A percentile compares a stretch with the other conserved stretches of the same genome.
phyloP scores from a whole-genome alignment of 2,113 vertebrate genomes.

The Seriola quinqueradiata region DNA sequence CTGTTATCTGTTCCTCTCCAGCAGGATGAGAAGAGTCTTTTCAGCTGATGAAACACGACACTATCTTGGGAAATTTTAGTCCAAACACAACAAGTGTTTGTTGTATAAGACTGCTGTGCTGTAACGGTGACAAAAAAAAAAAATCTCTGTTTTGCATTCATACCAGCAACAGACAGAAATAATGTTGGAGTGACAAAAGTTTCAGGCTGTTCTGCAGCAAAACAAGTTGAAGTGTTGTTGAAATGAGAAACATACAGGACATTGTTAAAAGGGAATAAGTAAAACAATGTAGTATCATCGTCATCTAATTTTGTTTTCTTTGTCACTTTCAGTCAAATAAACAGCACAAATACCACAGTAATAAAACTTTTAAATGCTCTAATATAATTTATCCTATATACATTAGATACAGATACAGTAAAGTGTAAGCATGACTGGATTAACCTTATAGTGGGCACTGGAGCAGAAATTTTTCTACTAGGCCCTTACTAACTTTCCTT shows the following conservation, averaged over 20 bases:
- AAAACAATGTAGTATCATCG: too few species aligned
- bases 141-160: not conserved
- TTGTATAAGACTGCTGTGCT: not conserved
- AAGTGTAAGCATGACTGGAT: not conserved
- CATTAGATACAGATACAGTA: not conserved
- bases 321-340: too few species aligned
- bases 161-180: not conserved
- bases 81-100: slow-evolving; percentile 4
- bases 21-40: slow-evolving; percentile 33
- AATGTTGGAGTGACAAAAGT: not conserved
- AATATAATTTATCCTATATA: not conserved
- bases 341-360: not conserved
- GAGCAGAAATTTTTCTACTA: not conserved
- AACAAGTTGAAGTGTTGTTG: not conserved
- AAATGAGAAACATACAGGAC: too few species aligned
- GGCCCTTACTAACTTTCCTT: too few species aligned
- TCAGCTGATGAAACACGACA: slow-evolving; percentile 48
- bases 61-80: slow-evolving; percentile 30
- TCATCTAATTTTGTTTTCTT: too few species aligned
- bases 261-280: too few species aligned
- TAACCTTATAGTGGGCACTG: not conserved
- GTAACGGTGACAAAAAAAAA: not conserved
- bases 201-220: not conserved
- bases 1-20: slow-evolving; percentile 47
- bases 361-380: too few species aligned